phyloP scores from a whole-genome alignment of 2,888 invertebrate species.

The Ecdyonurus torrentis region DNA sequence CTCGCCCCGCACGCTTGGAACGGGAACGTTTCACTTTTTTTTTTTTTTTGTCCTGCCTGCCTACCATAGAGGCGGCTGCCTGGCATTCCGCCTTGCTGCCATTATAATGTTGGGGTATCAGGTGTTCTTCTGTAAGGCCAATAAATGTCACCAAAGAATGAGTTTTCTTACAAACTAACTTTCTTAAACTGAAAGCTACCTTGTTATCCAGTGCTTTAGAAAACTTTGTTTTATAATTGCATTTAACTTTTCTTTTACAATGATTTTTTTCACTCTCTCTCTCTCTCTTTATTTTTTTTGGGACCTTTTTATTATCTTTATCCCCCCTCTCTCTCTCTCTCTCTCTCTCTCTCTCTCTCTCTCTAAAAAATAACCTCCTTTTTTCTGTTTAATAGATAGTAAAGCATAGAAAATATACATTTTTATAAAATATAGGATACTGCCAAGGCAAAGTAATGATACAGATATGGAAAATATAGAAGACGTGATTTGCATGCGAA shows the following conservation, averaged over 20 bases:
- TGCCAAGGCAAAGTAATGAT: background rate
- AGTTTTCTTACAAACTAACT: slow-evolving; percentile 2
- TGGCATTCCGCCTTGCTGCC: too few relatives aligned
- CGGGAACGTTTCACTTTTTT: too few relatives aligned
- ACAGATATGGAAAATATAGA: background rate
- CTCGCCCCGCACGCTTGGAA: too few relatives aligned
- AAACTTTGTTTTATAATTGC: background rate
- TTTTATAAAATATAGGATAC: background rate
- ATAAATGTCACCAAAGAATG: background rate
- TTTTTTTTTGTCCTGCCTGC: background rate
- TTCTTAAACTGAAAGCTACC: background rate
- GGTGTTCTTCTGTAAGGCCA: background rate
- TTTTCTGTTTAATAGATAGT: background rate
- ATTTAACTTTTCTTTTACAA: background rate
- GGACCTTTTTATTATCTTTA: too few relatives aligned
- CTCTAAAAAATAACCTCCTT: background rate
- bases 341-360: background rate
- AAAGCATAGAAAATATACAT: background rate
- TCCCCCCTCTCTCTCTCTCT: too few relatives aligned
- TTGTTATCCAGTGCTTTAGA: background rate
- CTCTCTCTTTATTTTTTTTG: background rate
- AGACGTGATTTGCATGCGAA: background rate
- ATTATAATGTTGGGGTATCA: slow-evolving; percentile 2
- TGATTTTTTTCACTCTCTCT: background rate
- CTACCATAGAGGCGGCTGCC: too few relatives aligned